Base-by-base conservation (phyloP, 2,888 invertebrate genomes). In the Synanthedon myopaeformis region DNA sequence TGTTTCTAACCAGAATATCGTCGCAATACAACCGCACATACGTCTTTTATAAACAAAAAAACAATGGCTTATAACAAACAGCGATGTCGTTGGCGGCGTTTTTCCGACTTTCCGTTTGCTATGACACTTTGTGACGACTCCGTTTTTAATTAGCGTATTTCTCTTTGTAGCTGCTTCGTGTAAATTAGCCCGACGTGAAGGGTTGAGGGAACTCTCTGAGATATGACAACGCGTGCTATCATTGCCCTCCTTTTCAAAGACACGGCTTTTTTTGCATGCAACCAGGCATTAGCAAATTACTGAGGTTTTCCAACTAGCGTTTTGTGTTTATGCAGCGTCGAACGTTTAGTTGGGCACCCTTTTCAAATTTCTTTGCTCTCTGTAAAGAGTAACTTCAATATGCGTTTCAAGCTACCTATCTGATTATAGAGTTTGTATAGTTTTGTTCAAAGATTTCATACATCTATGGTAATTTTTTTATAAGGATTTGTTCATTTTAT, bases 101-200 rank as follows among this genome's bases (percentile, higher is more conserved):
- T 49, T 49, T 49, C 49, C 19, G 48, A 51, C 49, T 45, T 55
- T 64, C 69, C 74, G 73, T 75, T 72, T 69, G 75, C 49, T 41
- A 69, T 72, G 75, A 76, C 83, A 83, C 82, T 84, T 82, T 85
- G 82, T 80, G 82, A 74, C 73, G 80, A 70, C 74, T 79, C 80
- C 70, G 67, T 82, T 87, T 86, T 87, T 85, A 86, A 87, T 87
- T 86, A 87, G 85, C 83, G 79, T 74, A 76, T 79, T 82, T 78
- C 74, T 79, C 85, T 87, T 85, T 85, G 85, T 84, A 72, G 70
- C 70, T 54, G 66, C 63, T 66, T 66, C 63, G 70, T 70, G 77
- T 72, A 82, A 82, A 86, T 86, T 86, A 86, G 86, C 84, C 83
- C 70, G 69, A 11, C 13, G 42, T 52, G 42, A 42, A 52, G 52